These are phyloP conservation scores for Notolabrus celidotus DNA, from an alignment of 2,797 vertebrate species.

Conservation along the genomic window DNA sequence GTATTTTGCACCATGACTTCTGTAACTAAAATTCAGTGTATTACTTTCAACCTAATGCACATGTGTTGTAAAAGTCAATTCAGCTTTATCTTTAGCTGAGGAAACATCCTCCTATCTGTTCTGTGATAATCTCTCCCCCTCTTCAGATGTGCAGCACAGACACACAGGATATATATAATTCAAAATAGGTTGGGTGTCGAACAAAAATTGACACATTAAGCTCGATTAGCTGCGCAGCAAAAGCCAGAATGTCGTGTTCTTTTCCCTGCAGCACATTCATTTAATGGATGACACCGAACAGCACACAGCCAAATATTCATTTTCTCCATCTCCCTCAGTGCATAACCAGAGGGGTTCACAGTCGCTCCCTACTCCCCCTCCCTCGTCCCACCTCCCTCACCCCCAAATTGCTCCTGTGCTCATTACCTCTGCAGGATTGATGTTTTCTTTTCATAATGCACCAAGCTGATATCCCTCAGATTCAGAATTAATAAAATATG, in stretches of 20 bases:
- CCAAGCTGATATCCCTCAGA: conserved; percentile 72
- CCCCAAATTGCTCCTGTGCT: conserved; percentile 67
- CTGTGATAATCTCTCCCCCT: background rate
- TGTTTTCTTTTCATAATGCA: conserved; percentile 84
- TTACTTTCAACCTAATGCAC: background rate
- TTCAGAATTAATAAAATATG: conserved; percentile 87
- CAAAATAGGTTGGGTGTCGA: conserved; percentile 21
- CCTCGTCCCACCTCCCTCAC: conserved; percentile 27
- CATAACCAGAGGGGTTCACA: conserved; percentile 65
- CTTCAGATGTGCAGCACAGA: background rate
- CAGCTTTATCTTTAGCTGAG: background rate
- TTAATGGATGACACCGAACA: conserved; percentile 68
- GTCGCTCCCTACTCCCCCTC: conserved; percentile 21
- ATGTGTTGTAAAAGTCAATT: background rate
- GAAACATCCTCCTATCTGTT: background rate
- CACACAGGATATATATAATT: conserved; percentile 37
- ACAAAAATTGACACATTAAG: conserved; percentile 50
- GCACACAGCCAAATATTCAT: conserved; percentile 75
- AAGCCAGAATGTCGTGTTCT: conserved; percentile 40
- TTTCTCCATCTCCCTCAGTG: conserved; percentile 65
- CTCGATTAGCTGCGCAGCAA: conserved; percentile 47
- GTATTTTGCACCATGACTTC: too few relatives aligned
- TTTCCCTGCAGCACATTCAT: conserved; percentile 66
- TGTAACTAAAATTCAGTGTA: background rate
- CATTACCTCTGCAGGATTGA: conserved; percentile 81